Evolutionary conservation across 2,797 vertebrate species (phyloP), one percentile per base, ranked within the genome.

Genomic region (Lepus townsendii): DNA sequence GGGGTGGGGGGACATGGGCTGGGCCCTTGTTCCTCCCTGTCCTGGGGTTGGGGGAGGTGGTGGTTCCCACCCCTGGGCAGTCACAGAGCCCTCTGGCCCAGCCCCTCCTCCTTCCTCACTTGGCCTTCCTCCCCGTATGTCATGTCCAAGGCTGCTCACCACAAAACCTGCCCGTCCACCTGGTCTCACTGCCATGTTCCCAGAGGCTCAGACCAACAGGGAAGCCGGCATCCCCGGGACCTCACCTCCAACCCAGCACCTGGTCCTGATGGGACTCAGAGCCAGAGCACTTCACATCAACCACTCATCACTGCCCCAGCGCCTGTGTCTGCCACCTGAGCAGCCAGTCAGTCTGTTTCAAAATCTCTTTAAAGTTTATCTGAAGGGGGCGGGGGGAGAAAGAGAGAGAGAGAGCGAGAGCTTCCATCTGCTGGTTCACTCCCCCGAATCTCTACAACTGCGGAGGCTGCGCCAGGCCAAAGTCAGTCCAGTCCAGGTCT

Each of bases 61-160:
- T 19, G 17, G 13, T 57, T 57, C 14, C 13, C 54, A 57, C 54
- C 54, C 54, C 17, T 57, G 54, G 54, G 13, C 13, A 13, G 13
- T 76, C 63, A 57, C 22, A 88, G 7, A 30, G 19, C 30, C n/a
- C 12, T 68, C 85, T 78, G 78, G 78, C 30, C 62, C 32, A 8
- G 65, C 60, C 30, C 68, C 24, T 3, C 54, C 42, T 78, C 50
- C 27, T 3, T 92, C 27, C 69, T 0, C 19, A 85, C 60, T 60
- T 13, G 16, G 66, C 19, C 7, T 54, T 30, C 68, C n/a, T 35
- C 30, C 88, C 30, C 1, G 24, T 27, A n/a, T 1, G 35, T 32
- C 8, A 42, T 42, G 42, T 42, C 60, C 54, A 63, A 84, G 0
- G 6, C 1, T 11, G 5, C 47, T 30, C 19, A 42, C 13, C 24